Percentiles rank a stretch among this genome's conserved stretches.
These are phyloP conservation scores for Heteromurus nitidus DNA, from an alignment of 2,888 invertebrate genomes.

Conservation along the genomic window DNA sequence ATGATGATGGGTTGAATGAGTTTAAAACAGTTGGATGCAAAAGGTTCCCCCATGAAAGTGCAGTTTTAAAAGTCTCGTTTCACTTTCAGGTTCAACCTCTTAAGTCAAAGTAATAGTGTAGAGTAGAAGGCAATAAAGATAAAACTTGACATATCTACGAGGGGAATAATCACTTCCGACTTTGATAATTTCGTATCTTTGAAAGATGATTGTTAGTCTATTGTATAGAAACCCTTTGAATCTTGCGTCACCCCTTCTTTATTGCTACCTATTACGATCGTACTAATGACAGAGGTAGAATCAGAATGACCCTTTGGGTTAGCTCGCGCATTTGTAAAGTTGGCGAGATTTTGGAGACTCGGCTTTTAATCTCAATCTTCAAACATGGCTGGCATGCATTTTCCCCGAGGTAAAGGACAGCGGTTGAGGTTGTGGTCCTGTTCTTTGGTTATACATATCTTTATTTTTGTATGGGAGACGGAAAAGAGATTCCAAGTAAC, in stretches of 20 bases:
- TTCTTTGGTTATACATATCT: no score
- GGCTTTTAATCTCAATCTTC: no score
- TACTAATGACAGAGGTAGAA: background rate
- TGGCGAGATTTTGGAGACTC: background rate
- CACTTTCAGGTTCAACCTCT: background rate
- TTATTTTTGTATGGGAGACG: background rate
- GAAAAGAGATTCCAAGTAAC: background rate
- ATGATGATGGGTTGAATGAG: no score
- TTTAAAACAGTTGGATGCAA: constrained; percentile 5
- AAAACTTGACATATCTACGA: background rate
- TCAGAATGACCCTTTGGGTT: background rate
- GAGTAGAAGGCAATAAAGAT: background rate
- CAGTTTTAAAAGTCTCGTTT: background rate
- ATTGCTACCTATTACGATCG: background rate
- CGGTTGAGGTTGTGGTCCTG: no score
- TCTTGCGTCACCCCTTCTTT: background rate
- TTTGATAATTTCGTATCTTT: background rate
- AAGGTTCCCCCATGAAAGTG: no score
- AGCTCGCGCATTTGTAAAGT: no score
- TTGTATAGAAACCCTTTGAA: no score
- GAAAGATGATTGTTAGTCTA: background rate
- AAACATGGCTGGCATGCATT: no score
- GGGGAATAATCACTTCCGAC: background rate
- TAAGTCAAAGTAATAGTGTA: no score
- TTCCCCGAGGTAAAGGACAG: no score